These are phyloP conservation scores for Beaufortia kweichowensis DNA, from an alignment of 2,113 vertebrate species.

Conservation along the genomic window DNA sequence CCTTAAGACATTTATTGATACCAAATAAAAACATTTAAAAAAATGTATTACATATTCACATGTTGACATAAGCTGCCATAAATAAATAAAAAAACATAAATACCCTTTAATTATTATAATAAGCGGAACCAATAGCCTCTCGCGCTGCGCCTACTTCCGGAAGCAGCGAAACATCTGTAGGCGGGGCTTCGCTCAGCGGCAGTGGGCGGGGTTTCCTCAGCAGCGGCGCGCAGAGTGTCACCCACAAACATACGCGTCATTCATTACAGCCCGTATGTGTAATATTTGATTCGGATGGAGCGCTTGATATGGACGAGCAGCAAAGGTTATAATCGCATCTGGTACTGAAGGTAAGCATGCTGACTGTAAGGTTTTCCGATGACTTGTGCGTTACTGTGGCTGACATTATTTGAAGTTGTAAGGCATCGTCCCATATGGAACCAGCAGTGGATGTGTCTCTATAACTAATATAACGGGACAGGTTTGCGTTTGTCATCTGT, in stretches of 20 bases:
- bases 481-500: not conserved
- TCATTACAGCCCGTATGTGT: not conserved
- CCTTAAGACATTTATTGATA: too few relatives aligned
- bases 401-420: constrained; percentile 25
- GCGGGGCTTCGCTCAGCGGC: constrained; percentile 33
- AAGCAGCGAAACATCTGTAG: constrained; percentile 60
- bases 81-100: not conserved
- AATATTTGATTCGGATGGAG: not conserved
- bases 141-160: constrained; percentile 48
- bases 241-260: constrained; percentile 45
- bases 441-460: not conserved
- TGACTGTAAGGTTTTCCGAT: constrained; percentile 31
- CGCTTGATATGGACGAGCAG: constrained; percentile 63
- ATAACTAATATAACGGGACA: constrained; percentile 14
- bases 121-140: not conserved
- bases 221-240: constrained; percentile 44
- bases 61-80: too few relatives aligned
- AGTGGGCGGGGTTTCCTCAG: constrained; percentile 50
- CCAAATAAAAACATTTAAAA: too few relatives aligned
- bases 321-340: constrained; percentile 63
- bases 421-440: constrained; percentile 40
- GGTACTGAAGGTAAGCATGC: constrained; percentile 72
- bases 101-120: not conserved
- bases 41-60: too few relatives aligned
- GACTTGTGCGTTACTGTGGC: constrained; percentile 27